Evolutionary conservation across 2,797 vertebrate genomes (phyloP), one percentile per base, ranked within the genome.

Genomic region (Potorous gilbertii): DNA sequence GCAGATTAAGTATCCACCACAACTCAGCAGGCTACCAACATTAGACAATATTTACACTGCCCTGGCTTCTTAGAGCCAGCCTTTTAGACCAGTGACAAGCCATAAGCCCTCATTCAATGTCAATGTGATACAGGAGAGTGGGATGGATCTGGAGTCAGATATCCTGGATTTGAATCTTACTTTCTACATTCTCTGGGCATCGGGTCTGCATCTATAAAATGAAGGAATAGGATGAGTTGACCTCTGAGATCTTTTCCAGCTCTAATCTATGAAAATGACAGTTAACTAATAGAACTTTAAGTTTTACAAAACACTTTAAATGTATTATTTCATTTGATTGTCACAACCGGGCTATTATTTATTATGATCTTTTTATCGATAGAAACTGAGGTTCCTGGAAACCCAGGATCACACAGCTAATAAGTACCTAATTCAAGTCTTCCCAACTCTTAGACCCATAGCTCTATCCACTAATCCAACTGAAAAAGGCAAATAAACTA

Each of bases 1-100:
- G 96, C 95, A 93, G 95, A 97, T 96, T 96, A 93, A 91, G 96
- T 91, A 0, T 11, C 90, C n/a, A 87, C 81, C 62, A 81, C 62
- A 97, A 55, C 91, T 95, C 92, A 29, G 92, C 55, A 94, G 89
- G 18, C 94, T 90, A 11, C 29, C 92, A 91, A 96, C 94, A 56
- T 92, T 59, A 92, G 94, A 74, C 74, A 55, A 46, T 90, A 52
- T 91, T 95, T 93, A 40, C 27, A 91, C 92, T 56, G 92, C n/a
- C 27, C 28, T 74, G 56, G 91, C 24, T n/a, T 54, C 55, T 93
- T 29, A 0, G 0, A 11, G 40, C 28, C 93, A 11, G 0, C 0
- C 4, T 24, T 0, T 59, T 66, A 89, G 74, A 62, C 14, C 55
- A 91, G 92, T 0, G 29, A 34, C 12, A 54, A 95, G 92, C 16